Conservation (phyloP, 1,140 invertebrate genomes). For the Lerema accius region DNA sequence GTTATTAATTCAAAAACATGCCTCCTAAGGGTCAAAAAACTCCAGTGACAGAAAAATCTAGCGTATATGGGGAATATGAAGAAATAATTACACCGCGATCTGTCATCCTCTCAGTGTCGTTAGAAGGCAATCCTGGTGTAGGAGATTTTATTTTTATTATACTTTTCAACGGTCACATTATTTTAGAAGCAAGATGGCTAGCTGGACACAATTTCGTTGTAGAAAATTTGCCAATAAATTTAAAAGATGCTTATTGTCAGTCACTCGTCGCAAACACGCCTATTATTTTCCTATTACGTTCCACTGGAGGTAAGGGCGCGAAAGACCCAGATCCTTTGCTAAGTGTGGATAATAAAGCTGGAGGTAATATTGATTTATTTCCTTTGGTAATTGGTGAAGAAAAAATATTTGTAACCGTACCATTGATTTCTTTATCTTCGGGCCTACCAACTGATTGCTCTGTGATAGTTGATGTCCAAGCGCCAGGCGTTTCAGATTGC, state of each 20-base stretch:
- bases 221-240: conserved; percentile 51
- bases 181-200: conserved; percentile 62
- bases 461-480: conserved; percentile 43
- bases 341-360: conserved; percentile 62
- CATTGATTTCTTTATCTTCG: conserved; percentile 48
- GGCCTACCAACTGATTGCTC: conserved; percentile 47
- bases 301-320: conserved; percentile 47
- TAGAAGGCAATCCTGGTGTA: conserved; percentile 49
- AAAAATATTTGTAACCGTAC: conserved; percentile 48
- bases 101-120: conserved; percentile 44
- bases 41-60: conserved; percentile 43
- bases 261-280: conserved; percentile 51
- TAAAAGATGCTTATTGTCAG: conserved; percentile 51
- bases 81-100: conserved; percentile 41
- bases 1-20: too few species aligned
- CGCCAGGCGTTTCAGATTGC: conserved; percentile 34
- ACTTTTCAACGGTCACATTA: conserved; percentile 56
- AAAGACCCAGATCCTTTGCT: conserved; percentile 67
- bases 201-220: conserved; percentile 37
- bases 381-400: conserved; percentile 66
- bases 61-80: conserved; percentile 43
- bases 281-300: conserved; percentile 59
- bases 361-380: conserved; percentile 64
- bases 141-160: conserved; percentile 55
- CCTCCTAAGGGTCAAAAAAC: conserved; percentile 35